Percentiles rank a stretch among this genome's conserved stretches.
Evolutionary conservation across 2,797 vertebrate genomes (phyloP).

Genomic region (Peromyscus attwateri): DNA sequence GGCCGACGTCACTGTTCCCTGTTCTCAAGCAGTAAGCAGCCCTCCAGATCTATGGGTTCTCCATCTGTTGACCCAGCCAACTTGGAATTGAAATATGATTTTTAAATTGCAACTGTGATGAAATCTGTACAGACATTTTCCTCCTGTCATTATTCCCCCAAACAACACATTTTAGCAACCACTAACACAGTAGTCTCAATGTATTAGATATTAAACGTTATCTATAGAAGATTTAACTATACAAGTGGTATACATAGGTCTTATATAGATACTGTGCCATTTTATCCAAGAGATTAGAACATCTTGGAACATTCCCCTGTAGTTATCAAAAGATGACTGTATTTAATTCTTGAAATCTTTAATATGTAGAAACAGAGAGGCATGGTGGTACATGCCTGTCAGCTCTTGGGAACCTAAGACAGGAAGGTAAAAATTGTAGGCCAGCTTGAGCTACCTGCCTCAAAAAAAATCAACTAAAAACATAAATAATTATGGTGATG

Average conservation of each 20-base stretch:
- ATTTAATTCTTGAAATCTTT: slow-evolving; percentile 9
- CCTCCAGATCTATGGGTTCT: neutral
- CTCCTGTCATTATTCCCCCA: neutral
- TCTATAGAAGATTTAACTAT: neutral
- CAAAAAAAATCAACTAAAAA: neutral
- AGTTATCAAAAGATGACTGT: neutral
- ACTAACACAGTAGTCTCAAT: neutral
- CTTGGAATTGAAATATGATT: neutral
- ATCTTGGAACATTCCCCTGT: neutral
- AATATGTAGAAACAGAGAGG: neutral
- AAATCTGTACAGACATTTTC: neutral
- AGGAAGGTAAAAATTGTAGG: neutral
- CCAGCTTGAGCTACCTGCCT: neutral
- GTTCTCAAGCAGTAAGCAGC: neutral
- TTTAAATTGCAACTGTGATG: neutral
- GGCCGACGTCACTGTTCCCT: neutral
- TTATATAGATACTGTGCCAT: neutral
- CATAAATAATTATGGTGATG: neutral
- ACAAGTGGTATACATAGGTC: no score
- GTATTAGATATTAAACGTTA: neutral
- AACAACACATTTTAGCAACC: neutral
- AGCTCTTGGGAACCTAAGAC: neutral
- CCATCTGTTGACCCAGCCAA: neutral
- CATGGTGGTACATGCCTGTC: neutral
- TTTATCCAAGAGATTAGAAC: neutral